phyloP scores from a whole-genome alignment of 2,888 invertebrate genomes.

The Thecocarcelia acutangulata region DNA sequence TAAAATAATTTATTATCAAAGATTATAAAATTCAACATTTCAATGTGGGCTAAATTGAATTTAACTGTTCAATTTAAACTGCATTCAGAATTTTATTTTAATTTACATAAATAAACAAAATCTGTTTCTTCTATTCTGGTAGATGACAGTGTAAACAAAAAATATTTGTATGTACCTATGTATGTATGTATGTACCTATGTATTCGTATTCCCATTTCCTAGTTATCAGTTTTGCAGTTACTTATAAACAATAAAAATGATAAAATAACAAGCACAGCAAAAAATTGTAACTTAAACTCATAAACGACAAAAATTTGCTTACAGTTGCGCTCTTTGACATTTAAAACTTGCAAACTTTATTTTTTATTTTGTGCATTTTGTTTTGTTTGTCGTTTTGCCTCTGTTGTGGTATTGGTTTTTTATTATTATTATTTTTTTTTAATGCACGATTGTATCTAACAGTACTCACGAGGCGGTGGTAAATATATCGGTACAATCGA shows the following conservation, averaged over 20 bases:
- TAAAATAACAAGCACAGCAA: not conserved
- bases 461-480: conserved; percentile 21
- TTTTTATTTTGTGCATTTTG: conserved; percentile 10
- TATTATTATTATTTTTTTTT: conserved; percentile 11
- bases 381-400: conserved; percentile 4
- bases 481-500: conserved; percentile 45
- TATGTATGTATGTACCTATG: not conserved
- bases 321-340: conserved; percentile 18
- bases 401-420: too few species aligned
- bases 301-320: conserved; percentile 21
- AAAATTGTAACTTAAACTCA: not conserved
- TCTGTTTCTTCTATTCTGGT: too few species aligned
- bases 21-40: too few species aligned
- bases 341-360: conserved; percentile 43
- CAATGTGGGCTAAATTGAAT: too few species aligned
- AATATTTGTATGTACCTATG: not conserved
- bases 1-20: too few species aligned
- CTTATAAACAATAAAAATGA: not conserved
- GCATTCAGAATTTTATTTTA: too few species aligned
- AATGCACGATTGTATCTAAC: conserved; percentile 37
- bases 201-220: not conserved
- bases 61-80: too few species aligned
- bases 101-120: too few species aligned
- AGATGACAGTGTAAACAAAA: not conserved
- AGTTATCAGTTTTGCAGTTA: not conserved